Conservation (phyloP, 1,140 invertebrate species). For the Trichonephila clavata region DNA sequence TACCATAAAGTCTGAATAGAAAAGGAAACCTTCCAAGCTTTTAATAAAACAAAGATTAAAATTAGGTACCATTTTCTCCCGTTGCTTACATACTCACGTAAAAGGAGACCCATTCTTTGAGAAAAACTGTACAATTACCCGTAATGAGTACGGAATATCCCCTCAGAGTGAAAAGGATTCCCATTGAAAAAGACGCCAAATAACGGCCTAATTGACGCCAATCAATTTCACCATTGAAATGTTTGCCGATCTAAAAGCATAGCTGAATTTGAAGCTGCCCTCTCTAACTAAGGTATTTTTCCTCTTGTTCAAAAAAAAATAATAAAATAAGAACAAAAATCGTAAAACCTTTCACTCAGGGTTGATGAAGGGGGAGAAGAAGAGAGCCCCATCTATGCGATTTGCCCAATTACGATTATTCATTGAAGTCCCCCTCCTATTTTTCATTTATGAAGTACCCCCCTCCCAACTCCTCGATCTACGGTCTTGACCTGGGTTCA, state of each 20-base stretch:
- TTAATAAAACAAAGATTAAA: background rate
- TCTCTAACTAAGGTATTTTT: slow-evolving; percentile 21
- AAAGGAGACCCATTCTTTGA: background rate
- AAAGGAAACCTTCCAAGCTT: background rate
- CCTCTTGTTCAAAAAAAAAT: too few species aligned
- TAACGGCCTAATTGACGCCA: slow-evolving; percentile 20
- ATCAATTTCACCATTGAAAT: slow-evolving; percentile 42
- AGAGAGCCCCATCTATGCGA: background rate
- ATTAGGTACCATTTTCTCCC: too few species aligned
- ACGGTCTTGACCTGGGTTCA: slow-evolving; percentile 15
- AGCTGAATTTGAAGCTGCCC: background rate
- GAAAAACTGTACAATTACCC: background rate
- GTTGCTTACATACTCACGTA: too few species aligned
- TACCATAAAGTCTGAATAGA: background rate
- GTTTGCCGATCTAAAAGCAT: slow-evolving; percentile 39
- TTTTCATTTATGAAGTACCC: background rate
- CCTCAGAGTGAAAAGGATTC: background rate
- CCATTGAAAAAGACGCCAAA: background rate
- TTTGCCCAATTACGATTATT: slow-evolving; percentile 74
- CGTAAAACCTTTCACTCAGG: background rate
- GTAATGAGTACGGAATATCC: background rate
- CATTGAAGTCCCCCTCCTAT: slow-evolving; percentile 37
- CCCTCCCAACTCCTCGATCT: background rate
- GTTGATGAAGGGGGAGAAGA: background rate
- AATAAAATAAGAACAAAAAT: background rate